Evolutionary conservation across 1,140 invertebrate genomes (phyloP), one percentile per base, ranked within the genome.

Genomic region (Drosophila funebris): DNA sequence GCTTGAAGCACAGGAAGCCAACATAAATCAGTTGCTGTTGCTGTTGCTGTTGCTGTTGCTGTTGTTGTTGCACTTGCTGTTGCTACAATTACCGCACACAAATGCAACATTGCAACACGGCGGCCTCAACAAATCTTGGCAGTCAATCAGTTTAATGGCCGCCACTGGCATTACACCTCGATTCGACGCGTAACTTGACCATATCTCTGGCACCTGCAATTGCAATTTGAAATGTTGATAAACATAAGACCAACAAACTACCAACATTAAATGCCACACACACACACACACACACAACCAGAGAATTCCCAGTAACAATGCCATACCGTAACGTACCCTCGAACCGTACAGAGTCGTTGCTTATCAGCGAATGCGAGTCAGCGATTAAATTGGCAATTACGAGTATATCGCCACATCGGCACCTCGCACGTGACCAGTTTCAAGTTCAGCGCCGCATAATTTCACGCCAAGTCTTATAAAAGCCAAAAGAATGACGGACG

Each of bases 371-470:
- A 75, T 63, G 58, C 48, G 60, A 68, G 72, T 54, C 76, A 84
- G 76, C 80, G 76, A 84, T 84, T 83, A 84, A 63, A 84, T 80
- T 85, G 73, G 68, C 81, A 84, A 85, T 85, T 84, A 71, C 68
- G 43, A 64, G 43, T 60, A 84, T 84, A 79, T 80, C 76, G 76
- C 63, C 80, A 76, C 80, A 79, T 66, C 73, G 80, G 76, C 64
- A 66, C 68, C 73, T 44, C 60, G 80, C 80, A 84, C 80, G 80
- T 84, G 81, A 80, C 76, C 76, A 84, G 63, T 73, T 84, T 84
- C 68, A 84, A 84, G 80, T 79, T 84, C 80, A 80, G 24, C 70
- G 52, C 36, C 46, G 61, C 62, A 64, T 75, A 75, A 79, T 79
- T 73, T 54, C 57, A 46, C 44, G 52, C n/a, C 13, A 43, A 3